A percentile compares a stretch with the other conserved stretches of the same genome.
Conservation (phyloP, 2,888 invertebrate genomes). For the Cistogaster globosa region DNA sequence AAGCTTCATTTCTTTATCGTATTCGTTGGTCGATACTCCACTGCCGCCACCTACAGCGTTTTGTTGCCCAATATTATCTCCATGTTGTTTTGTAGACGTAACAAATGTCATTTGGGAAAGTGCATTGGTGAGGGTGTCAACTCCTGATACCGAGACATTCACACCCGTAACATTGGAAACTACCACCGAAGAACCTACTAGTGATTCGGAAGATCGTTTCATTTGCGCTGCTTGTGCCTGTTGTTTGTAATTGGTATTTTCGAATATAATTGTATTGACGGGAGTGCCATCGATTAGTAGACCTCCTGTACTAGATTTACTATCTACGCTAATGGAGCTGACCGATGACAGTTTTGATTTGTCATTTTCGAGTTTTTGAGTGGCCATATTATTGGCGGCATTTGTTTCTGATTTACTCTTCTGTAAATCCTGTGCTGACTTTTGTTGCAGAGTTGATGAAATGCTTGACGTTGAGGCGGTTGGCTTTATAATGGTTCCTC, state of each 20-base stretch:
- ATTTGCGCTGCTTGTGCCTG: slow-evolving; percentile 75
- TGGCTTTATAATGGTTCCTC: slow-evolving; percentile 81
- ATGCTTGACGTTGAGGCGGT: slow-evolving; percentile 73
- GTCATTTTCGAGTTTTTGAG: slow-evolving; percentile 61
- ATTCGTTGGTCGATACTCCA: slow-evolving; percentile 85
- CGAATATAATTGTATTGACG: slow-evolving; percentile 94
- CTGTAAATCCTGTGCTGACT: slow-evolving; percentile 82
- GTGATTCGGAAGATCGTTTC: slow-evolving; percentile 73
- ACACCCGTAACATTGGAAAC: slow-evolving; percentile 75
- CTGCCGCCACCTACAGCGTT: slow-evolving; percentile 72
- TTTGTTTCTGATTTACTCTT: slow-evolving; percentile 73
- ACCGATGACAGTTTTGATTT: slow-evolving; percentile 64
- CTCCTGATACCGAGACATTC: slow-evolving; percentile 74
- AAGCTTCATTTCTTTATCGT: slow-evolving; percentile 93
- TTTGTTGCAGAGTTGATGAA: slow-evolving; percentile 72
- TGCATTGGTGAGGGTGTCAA: slow-evolving; percentile 83
- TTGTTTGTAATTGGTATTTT: slow-evolving; percentile 94
- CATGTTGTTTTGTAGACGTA: slow-evolving; percentile 72
- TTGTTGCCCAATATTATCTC: slow-evolving; percentile 50
- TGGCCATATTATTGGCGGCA: slow-evolving; percentile 59
- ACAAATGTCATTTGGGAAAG: slow-evolving; percentile 87
- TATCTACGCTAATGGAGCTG: slow-evolving; percentile 33
- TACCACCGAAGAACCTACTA: slow-evolving; percentile 61
- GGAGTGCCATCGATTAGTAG: slow-evolving; percentile 90
- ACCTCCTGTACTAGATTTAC: slow-evolving; percentile 66